Conservation (phyloP, 2,888 invertebrate genomes). For the Cheilosia impressa region DNA sequence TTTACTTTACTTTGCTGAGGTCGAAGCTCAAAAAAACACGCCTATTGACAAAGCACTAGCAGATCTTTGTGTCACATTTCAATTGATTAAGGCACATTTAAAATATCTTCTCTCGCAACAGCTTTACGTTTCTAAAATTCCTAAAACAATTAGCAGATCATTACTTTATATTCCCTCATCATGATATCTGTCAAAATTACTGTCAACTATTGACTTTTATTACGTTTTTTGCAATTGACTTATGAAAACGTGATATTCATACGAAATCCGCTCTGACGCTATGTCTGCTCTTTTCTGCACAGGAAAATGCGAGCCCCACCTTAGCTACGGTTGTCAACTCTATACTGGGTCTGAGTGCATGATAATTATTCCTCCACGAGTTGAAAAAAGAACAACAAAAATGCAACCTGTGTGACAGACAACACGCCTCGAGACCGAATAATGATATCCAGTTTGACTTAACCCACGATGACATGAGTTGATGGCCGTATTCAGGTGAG, state of each 20-base stretch:
- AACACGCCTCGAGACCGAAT: constrained; percentile 17
- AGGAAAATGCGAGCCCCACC: not conserved
- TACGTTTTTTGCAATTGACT: constrained; percentile 14
- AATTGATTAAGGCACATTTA: too few relatives aligned
- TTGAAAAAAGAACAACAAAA: not conserved
- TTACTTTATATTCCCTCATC: constrained; percentile 1
- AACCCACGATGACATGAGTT: constrained; percentile 55
- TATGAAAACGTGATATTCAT: constrained; percentile 35
- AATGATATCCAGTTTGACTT: constrained; percentile 41
- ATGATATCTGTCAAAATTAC: constrained; percentile 29
- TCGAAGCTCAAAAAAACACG: too few relatives aligned
- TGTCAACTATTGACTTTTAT: constrained; percentile 22
- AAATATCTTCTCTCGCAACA: too few relatives aligned
- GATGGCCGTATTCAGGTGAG: constrained; percentile 49
- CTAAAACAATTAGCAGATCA: too few relatives aligned
- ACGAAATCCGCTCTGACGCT: constrained; percentile 22
- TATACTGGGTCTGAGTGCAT: not conserved
- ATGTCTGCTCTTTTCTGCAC: not conserved
- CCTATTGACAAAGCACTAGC: too few relatives aligned
- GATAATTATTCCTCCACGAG: constrained; percentile 27
- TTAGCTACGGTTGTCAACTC: constrained; percentile 5
- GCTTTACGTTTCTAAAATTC: too few relatives aligned
- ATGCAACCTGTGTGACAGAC: constrained; percentile 33
- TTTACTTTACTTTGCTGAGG: too few relatives aligned
- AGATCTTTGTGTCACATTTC: too few relatives aligned